Evolutionary conservation across 2,797 vertebrate species (phyloP).

Genomic region (Zalophus californianus): DNA sequence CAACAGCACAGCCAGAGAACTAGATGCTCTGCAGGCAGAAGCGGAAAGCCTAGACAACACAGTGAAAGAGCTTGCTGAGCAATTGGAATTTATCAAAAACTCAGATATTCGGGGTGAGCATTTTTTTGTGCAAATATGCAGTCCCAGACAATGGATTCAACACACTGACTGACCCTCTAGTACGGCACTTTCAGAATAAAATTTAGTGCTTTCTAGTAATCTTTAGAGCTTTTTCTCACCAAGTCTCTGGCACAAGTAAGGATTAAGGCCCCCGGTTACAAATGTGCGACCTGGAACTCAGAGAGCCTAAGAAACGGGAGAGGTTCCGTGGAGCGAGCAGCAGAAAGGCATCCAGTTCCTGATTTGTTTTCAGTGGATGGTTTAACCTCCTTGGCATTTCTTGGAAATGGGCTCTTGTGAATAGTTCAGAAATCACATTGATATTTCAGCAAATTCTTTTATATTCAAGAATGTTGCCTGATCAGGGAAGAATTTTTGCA

Average conservation of each 20-base stretch:
- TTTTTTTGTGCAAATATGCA: constrained; percentile 23
- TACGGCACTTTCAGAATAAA: not conserved
- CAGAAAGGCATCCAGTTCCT: not conserved
- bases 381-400: not conserved
- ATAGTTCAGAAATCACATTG: not conserved
- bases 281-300: not conserved
- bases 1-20: constrained; percentile 87
- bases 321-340: not conserved
- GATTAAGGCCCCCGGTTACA: not conserved
- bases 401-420: not conserved
- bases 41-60: constrained; percentile 91
- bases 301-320: not conserved
- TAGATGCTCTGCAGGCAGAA: constrained; percentile 90
- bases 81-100: constrained; percentile 97
- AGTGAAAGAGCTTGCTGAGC: constrained; percentile 93
- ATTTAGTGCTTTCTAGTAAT: not conserved
- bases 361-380: not conserved
- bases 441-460: constrained; percentile 39
- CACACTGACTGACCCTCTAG: constrained; percentile 49
- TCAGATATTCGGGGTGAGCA: constrained; percentile 95
- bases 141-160: constrained; percentile 56
- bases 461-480: constrained; percentile 40
- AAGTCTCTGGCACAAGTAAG: constrained; percentile 17
- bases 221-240: constrained; percentile 2
- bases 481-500: constrained; percentile 28